These are phyloP conservation scores for Pteromalus puparum DNA, from an alignment of 1,140 invertebrate genomes.

Conservation along the genomic window DNA sequence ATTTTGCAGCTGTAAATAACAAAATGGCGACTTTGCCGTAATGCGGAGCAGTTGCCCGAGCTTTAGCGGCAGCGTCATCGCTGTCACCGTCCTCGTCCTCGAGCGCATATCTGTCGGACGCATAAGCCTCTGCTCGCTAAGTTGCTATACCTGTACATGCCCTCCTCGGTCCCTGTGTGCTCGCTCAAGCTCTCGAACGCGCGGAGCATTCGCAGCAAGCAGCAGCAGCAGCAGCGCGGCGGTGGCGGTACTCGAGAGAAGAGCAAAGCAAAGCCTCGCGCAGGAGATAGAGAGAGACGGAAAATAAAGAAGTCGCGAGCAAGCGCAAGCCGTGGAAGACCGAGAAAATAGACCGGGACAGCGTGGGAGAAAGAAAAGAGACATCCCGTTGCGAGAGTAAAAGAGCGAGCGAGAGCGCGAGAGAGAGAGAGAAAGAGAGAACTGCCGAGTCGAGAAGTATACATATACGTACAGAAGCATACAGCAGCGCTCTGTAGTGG, in stretches of 20 bases:
- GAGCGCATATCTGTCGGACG: background rate
- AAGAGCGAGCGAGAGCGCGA: slow-evolving; percentile 2
- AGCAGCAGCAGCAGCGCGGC: background rate
- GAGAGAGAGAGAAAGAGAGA: background rate
- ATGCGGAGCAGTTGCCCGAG: background rate
- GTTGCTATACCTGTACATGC: background rate
- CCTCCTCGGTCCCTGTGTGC: background rate
- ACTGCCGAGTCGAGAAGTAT: slow-evolving; percentile 3
- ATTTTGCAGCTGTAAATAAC: background rate
- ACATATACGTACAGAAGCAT: slow-evolving; percentile 10
- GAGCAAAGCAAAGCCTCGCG: background rate
- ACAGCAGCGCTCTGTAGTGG: background rate
- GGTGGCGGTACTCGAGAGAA: background rate
- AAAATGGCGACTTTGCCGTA: background rate
- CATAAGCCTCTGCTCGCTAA: background rate
- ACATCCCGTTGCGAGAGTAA: slow-evolving; percentile 43
- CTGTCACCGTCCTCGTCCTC: background rate
- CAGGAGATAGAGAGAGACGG: background rate
- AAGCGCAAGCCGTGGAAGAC: slow-evolving; percentile 13
- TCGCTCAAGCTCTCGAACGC: background rate
- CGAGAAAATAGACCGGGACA: slow-evolving; percentile 50
- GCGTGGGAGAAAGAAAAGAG: slow-evolving; percentile 49
- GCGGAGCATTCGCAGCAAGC: background rate
- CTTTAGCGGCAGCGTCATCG: background rate
- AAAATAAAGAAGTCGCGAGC: slow-evolving; percentile 35